Conservation (phyloP, 2,113 vertebrate genomes). For the Gallinago jamesoni region DNA sequence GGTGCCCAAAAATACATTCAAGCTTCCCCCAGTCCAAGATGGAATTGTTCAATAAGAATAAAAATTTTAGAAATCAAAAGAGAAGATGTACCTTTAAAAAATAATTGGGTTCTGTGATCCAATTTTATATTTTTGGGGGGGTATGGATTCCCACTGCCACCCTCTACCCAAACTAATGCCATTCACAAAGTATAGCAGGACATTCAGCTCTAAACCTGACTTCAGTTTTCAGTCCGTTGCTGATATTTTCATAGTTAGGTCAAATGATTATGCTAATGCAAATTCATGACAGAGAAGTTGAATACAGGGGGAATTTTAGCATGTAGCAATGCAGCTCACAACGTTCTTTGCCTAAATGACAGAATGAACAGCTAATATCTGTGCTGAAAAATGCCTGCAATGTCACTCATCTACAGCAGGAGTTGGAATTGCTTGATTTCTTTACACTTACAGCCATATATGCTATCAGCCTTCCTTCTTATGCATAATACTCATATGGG, state of each 20-base stretch:
- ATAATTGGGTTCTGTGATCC: not conserved
- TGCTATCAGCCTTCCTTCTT: not conserved
- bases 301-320: not conserved
- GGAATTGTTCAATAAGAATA: not conserved
- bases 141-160: fast-evolving
- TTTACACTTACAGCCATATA: not conserved
- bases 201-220: not conserved
- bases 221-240: not conserved
- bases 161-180: not conserved
- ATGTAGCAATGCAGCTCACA: not conserved
- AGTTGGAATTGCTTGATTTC: not conserved
- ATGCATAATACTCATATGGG: fast-evolving
- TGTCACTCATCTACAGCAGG: not conserved
- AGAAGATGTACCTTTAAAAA: not conserved
- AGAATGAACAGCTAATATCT: not conserved
- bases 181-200: not conserved
- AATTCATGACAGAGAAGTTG: not conserved
- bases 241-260: not conserved
- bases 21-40: not conserved
- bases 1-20: not conserved
- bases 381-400: not conserved
- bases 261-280: not conserved
- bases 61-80: not conserved
- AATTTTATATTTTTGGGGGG: not conserved
- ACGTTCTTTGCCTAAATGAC: not conserved